A percentile compares a stretch with the other conserved stretches of the same genome.
Conservation (phyloP, 2,113 vertebrate genomes). For the Rhinolophus ferrumequinum region DNA sequence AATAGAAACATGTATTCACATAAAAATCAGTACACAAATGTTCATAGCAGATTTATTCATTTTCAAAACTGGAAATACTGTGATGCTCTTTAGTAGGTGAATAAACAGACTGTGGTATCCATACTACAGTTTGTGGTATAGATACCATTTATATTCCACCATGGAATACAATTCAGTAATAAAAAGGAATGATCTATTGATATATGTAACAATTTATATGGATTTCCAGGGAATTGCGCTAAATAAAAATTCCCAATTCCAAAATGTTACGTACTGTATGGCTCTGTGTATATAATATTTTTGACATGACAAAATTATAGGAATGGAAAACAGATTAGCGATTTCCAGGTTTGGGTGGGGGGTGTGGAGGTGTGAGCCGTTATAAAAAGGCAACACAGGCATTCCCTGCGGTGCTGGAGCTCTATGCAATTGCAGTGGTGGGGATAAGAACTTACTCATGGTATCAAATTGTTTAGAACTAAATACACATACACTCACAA, state of each 20-base stretch:
- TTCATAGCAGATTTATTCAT: neutral
- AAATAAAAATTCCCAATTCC: neutral
- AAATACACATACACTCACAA: neutral
- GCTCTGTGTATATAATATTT: neutral
- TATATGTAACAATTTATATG: neutral
- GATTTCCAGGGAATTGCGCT: neutral
- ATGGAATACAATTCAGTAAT: neutral
- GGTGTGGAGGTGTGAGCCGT: neutral
- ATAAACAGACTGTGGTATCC: neutral
- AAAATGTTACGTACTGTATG: neutral
- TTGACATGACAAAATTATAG: neutral
- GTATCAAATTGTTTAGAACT: neutral
- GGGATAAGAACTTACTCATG: neutral
- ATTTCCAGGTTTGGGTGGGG: neutral
- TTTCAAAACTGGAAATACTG: neutral
- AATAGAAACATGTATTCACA: neutral
- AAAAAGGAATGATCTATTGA: neutral
- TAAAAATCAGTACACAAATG: neutral
- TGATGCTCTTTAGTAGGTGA: neutral
- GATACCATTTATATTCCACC: neutral
- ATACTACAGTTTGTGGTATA: neutral
- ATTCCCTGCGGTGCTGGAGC: neutral
- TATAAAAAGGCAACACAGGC: neutral
- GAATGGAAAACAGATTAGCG: neutral
- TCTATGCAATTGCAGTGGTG: neutral